Base-by-base conservation (phyloP, 2,797 vertebrate genomes). In the Pangasius mekongensis region DNA sequence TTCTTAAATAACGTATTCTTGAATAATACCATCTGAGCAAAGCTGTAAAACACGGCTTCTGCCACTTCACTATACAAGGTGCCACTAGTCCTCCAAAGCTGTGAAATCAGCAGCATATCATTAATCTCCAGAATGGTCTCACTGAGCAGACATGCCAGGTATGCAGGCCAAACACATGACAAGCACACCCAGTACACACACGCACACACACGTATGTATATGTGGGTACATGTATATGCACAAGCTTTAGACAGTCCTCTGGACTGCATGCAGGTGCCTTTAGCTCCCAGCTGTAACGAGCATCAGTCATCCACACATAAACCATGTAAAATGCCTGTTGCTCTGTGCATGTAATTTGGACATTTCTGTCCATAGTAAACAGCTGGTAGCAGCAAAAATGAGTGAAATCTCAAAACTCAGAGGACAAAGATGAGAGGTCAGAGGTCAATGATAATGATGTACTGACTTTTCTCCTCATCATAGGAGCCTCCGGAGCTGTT, bases 401-500 rank as follows among this genome's bases (percentile, higher is more conserved):
- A 11, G 8, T 24, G 18, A 80, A 80, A 81, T 81, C 54, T 62
- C 2, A 39, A 82, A n/a, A 74, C 24, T 74, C 7, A 80, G 7
- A 60, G 52, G 30, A 71, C 16, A 78, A 56, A 64, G 14, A 33
- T 33, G 6, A 78, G 18, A 84, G 77, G 56, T 71, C n/a, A 56
- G n/a, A 66, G 18, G 33, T 76, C 22, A 77, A n/a, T 30, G 22
- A 47, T 30, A 27, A 83, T 6, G 3, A 1, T 92, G 58, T 81
- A 95, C 98, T 96, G 94, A 99, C 99, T 97, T 95, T 99, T 99
- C 91, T 99, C 99, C 81, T 99, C 99, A 87, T 99, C 99, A 0
- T 99, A 99, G 3, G 99, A 99, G 81, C 99, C 98, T 93, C 99
- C 98, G 0, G 99, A 99, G 93, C 99, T 99, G 94, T 99, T 99